Percentiles rank a stretch among this genome's conserved stretches.
Evolutionary conservation across 2,888 invertebrate species (phyloP).

Genomic region (Criorhina ranunculi): DNA sequence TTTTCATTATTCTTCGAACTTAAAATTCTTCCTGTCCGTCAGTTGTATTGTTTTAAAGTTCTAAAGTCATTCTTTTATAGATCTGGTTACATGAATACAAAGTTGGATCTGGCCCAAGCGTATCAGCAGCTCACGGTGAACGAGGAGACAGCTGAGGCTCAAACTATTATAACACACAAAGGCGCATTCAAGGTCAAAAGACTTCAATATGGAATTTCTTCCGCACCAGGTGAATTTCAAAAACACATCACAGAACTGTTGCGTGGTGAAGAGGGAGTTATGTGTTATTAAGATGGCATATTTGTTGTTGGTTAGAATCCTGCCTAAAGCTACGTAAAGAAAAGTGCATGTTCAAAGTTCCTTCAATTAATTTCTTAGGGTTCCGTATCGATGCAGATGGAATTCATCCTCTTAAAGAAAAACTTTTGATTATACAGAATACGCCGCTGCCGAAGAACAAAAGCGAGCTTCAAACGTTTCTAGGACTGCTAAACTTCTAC

Average conservation of each 20-base stretch:
- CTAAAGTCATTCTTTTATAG: too few relatives aligned
- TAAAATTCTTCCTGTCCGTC: too few relatives aligned
- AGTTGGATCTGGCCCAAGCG: too few relatives aligned
- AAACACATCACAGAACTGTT: not conserved
- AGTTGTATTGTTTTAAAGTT: too few relatives aligned
- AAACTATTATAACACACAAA: not conserved
- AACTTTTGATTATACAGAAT: slow-evolving; percentile 7
- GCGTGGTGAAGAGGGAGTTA: not conserved
- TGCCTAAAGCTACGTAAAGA: not conserved
- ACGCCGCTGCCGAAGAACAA: slow-evolving; percentile 12
- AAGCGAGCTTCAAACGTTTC: slow-evolving; percentile 7
- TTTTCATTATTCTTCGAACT: too few relatives aligned
- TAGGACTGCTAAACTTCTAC: slow-evolving; percentile 16
- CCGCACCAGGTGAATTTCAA: not conserved
- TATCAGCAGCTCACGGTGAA: too few relatives aligned
- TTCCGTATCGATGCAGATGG: not conserved
- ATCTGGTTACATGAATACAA: too few relatives aligned
- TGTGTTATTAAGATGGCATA: not conserved
- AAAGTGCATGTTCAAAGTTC: slow-evolving; percentile 47
- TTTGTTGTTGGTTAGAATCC: not conserved
- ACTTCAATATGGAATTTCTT: not conserved
- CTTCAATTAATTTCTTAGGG: not conserved
- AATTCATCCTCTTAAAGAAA: slow-evolving; percentile 4
- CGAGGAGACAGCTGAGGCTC: not conserved
- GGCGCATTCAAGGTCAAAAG: slow-evolving; percentile 4